Base-by-base conservation (phyloP, 2,888 invertebrate genomes). In the Allolobophora icterica region DNA sequence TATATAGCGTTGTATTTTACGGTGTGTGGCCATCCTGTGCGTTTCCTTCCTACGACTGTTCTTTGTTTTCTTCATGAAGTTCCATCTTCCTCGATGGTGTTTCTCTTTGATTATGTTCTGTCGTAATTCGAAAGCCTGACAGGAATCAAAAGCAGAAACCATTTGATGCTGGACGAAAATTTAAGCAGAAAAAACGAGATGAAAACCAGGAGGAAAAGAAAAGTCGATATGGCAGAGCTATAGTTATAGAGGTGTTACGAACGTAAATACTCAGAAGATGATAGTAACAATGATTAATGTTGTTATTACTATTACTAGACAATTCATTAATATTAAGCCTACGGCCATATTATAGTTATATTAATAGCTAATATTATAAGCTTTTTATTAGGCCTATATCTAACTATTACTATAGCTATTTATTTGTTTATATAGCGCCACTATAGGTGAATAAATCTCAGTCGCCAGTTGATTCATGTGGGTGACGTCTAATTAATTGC, bases 1-100 rank as follows among this genome's bases (percentile, higher is more conserved):
- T 24, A 4, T 24, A 21, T 21, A 71, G 8, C 4, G 17, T n/a
- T 13, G 8, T 6, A n/a, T 71, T 13, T 71, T 71, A 71, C 71
- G 30, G 71, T n/a, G 71, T 11, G 11, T 8, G 71, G n/a, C 13
- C 71, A n/a, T 71, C n/a, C 71, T 71, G 71, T 30, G n/a, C 15
- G 34, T 52, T 35, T 89, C 89, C 33, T 35, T 89, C 19, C 45
- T 30, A 11, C 33, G 2, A 3, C 35, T 87, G 58, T 45, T 89
- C 45, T 42, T 87, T 34, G 38, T 34, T 90, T 93, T 93, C 91
- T 94, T 94, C 38, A 94, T 94, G 89, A 94, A 92, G 89, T 94
- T 94, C 92, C 93, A 94, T 92, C 94, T 94, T 90, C 94, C 94
- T 91, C 94, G 92, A 84, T 93, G 93, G 89, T 94, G 94, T 90